Base-by-base conservation (phyloP, 2,888 invertebrate genomes). In the Phaedon cochleariae region DNA sequence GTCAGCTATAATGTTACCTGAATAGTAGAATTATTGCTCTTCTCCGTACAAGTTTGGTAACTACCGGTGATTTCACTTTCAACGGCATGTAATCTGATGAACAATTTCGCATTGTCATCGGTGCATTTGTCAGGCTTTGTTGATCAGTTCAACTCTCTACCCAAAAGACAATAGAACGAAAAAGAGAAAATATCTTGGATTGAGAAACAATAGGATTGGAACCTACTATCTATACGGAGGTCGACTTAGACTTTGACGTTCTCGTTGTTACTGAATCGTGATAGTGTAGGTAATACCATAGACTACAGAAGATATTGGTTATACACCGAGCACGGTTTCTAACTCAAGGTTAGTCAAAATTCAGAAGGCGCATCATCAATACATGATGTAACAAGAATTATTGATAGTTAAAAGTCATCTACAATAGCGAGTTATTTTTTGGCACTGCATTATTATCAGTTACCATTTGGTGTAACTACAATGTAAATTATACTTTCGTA, bases 101-200 rank as follows among this genome's bases (percentile, higher is more conserved):
- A 49, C 6, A 49, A 59, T 59, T 59, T 20, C 51, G 37, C 37
- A 10, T 31, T 60, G 59, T 60, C 64, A 61, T 63, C 60, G 41
- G 45, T 58, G 18, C 53, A 59, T 59, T 64, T 62, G 64, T 69
- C 57, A 69, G 51, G 62, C 48, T 53, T 62, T 64, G 69, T 7
- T 65, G 59, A 48, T 37, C 49, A 9, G 62, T 77, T 76, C 74
- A 73, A 75, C 76, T 78, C 75, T 76, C 75, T 76, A 70, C 59
- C 53, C n/a, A 58, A 71, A 74, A 75, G 68, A 78, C 77, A 78
- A 78, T 77, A 26, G 45, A 61, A 65, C 61, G 66, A 75, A 75
- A 77, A 73, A 70, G 69, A 71, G 68, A 71, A 68, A 22, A 34
- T 59, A 26, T 37, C 29, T 52, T 57, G 17, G 45, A 57, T 57